Conservation (phyloP, 2,888 invertebrate genomes). For the Temnothorax rugatulus region DNA sequence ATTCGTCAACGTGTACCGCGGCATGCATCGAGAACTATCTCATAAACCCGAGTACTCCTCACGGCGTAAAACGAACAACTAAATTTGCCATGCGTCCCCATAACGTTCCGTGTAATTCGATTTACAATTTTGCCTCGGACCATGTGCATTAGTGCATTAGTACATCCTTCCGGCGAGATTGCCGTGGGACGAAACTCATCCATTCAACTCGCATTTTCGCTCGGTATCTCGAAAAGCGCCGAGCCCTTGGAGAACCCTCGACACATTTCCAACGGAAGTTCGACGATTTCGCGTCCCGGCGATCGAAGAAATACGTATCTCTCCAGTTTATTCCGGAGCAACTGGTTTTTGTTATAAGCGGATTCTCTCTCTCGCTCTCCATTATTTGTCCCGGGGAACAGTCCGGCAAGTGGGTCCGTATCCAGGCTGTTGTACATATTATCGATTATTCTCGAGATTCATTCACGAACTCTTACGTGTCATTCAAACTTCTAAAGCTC, state of each 20-base stretch:
- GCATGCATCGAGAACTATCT: not conserved
- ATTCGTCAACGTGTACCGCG: not conserved
- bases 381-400: slow-evolving; percentile 67
- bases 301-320: slow-evolving; percentile 65
- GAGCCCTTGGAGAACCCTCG: slow-evolving; percentile 38
- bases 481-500: slow-evolving; percentile 69
- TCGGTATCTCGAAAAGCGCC: slow-evolving; percentile 27
- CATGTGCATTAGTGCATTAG: slow-evolving; percentile 43
- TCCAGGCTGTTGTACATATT: slow-evolving; percentile 74
- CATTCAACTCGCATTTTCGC: slow-evolving; percentile 35
- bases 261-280: slow-evolving; percentile 60
- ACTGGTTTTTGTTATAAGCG: slow-evolving; percentile 75
- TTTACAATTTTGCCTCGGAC: slow-evolving; percentile 46
- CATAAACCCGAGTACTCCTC: slow-evolving; percentile 25
- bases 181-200: slow-evolving; percentile 38
- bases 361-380: slow-evolving; percentile 52
- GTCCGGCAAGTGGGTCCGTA: slow-evolving; percentile 58
- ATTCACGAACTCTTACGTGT: slow-evolving; percentile 74
- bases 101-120: slow-evolving; percentile 38
- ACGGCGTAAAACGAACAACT: slow-evolving; percentile 37
- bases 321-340: slow-evolving; percentile 75
- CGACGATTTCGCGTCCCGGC: slow-evolving; percentile 59
- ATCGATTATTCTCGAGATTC: slow-evolving; percentile 76
- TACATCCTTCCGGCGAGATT: slow-evolving; percentile 25
- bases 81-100: slow-evolving; percentile 3